These are phyloP conservation scores for Arion vulgaris DNA, from an alignment of 1,140 invertebrate genomes.

Conservation along the genomic window DNA sequence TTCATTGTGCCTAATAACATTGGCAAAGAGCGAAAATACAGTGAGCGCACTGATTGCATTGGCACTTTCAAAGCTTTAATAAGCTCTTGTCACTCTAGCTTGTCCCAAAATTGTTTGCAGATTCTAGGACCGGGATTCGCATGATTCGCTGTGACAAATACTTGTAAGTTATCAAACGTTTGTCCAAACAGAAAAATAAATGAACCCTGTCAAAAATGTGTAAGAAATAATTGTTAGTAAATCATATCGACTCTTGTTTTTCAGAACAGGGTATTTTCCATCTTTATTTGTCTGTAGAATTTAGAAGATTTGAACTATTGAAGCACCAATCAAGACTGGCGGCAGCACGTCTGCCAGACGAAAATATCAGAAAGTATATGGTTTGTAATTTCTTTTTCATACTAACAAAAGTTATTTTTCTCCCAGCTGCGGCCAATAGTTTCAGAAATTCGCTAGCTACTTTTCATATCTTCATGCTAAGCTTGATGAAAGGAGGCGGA, in stretches of 20 bases:
- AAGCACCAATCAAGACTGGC: constrained; percentile 21
- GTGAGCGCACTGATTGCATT: constrained; percentile 32
- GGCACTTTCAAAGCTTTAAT: constrained; percentile 41
- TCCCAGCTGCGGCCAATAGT: constrained; percentile 14
- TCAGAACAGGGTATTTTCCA: constrained; percentile 23
- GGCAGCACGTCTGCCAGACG: not conserved
- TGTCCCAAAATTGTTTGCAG: not conserved
- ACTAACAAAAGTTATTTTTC: constrained; percentile 10
- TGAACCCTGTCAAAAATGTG: constrained; percentile 31
- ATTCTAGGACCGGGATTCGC: constrained; percentile 7
- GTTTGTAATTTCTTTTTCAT: not conserved
- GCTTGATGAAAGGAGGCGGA: not conserved
- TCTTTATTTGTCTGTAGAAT: not conserved
- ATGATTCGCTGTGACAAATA: constrained; percentile 29
- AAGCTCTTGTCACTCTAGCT: constrained; percentile 36
- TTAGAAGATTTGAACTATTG: not conserved
- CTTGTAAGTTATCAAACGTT: constrained; percentile 40
- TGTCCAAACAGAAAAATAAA: constrained; percentile 40
- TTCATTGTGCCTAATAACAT: constrained; percentile 32
- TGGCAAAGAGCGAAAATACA: constrained; percentile 36
- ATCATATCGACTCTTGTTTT: constrained; percentile 27
- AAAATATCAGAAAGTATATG: not conserved
- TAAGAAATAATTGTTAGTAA: constrained; percentile 38
- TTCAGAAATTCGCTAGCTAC: not conserved
- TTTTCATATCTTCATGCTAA: not conserved